Evolutionary conservation across 2,113 vertebrate species (phyloP), one percentile per base, ranked within the genome.

Genomic region (Hyla sarda): DNA sequence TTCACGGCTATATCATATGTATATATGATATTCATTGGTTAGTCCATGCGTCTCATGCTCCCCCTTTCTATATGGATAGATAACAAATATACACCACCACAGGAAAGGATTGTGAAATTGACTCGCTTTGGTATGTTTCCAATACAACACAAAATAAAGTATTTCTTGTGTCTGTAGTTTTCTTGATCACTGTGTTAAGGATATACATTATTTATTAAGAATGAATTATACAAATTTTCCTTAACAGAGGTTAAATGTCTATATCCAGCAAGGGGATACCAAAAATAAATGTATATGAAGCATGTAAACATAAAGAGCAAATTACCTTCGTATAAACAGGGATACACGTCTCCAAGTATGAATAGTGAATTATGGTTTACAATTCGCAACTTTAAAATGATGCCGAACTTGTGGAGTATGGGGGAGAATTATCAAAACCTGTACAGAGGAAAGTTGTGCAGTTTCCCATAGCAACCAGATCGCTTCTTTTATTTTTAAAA

Each of bases 11-110:
- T 28, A 81, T 81, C 77, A 81, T 62, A 81, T 25, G 37, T 12
- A 65, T 30, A 56, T 81, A 81, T 81, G 56, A 80, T 80, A 80
- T 81, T 81, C 16, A 65, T 65, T 28, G 19, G 10, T 81, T 81
- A 81, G 78, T 47, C 2, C n/a, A 65, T 81, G 78, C 56, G 10
- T 21, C 34, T 47, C 78, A 81, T 81, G 80, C 80, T 69, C 14
- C 25, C 17, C 48, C 72, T 7, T 54, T 30, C 9, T 21, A 14
- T 48, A 48, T 0, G 41, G 23, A 73, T 58, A 79, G 37, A 41
- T 23, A 23, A 10, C 16, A 50, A 3, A 45, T n/a, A 47, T 47
- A 75, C 28, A 52, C 47, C 47, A 7, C n/a, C 45, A 76, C 14
- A 30, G 47, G 13, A 76, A 50, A 77, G 52, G 17, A 21, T 5